Percentiles rank a stretch among this genome's conserved stretches.
Conservation (phyloP, 2,888 invertebrate genomes). For the Scaptomyza cyrtandrae region DNA sequence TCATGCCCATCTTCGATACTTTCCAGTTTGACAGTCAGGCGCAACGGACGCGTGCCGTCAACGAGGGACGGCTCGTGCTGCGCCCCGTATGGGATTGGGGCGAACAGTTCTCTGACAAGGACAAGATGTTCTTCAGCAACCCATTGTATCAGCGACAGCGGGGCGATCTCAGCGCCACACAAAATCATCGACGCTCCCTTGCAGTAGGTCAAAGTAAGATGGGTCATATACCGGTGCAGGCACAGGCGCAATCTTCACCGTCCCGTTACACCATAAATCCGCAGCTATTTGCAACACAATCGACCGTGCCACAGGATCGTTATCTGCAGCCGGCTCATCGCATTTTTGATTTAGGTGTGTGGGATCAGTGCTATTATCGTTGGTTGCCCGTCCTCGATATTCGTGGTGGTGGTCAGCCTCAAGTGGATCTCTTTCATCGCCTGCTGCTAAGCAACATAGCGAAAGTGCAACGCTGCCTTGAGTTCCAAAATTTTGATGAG, state of each 20-base stretch:
- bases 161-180: conserved; percentile 61
- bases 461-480: conserved; percentile 83
- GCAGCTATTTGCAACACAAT: conserved; percentile 81
- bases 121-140: conserved; percentile 93
- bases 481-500: conserved; percentile 83
- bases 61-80: conserved; percentile 85
- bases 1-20: conserved; percentile 95
- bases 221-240: conserved; percentile 57
- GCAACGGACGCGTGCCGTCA: conserved; percentile 88
- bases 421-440: conserved; percentile 84
- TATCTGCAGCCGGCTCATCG: conserved; percentile 85
- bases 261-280: conserved; percentile 81
- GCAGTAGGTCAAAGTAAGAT: conserved; percentile 60
- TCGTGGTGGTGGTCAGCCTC: conserved; percentile 84
- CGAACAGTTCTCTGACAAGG: conserved; percentile 93
- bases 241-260: conserved; percentile 30
- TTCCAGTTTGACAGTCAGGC: conserved; percentile 95
- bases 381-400: conserved; percentile 93
- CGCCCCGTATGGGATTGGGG: conserved; percentile 96
- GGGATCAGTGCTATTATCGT: conserved; percentile 95
- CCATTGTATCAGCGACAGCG: conserved; percentile 88
- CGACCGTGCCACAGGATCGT: conserved; percentile 82
- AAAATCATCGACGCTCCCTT: conserved; percentile 79
- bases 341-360: conserved; percentile 88
- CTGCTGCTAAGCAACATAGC: conserved; percentile 83